phyloP scores from a whole-genome alignment of 2,797 vertebrate species.

The Sebastes hubbsi region DNA sequence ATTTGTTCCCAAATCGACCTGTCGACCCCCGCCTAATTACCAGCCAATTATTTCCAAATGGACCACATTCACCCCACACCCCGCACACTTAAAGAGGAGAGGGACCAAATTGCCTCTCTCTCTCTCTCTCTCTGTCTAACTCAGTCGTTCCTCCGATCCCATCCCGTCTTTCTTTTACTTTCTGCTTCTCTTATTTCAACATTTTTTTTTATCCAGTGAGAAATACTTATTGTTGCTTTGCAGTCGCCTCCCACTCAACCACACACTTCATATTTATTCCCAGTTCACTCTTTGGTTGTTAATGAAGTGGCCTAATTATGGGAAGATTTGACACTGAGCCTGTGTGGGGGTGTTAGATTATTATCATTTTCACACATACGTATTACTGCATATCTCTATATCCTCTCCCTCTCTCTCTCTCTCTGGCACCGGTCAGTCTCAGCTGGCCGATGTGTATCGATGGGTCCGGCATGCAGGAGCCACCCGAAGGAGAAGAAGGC shows the following conservation, averaged over 20 bases:
- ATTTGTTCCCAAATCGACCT: slow-evolving; percentile 88
- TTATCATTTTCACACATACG: neutral
- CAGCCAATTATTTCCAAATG: slow-evolving; percentile 90
- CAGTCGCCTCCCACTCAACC: neutral
- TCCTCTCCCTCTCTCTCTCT: slow-evolving; percentile 4
- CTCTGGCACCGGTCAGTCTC: slow-evolving; percentile 77
- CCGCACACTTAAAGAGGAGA: slow-evolving; percentile 69
- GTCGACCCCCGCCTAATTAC: slow-evolving; percentile 89
- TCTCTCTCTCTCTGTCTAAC: neutral
- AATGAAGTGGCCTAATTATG: slow-evolving; percentile 61
- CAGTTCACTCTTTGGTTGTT: slow-evolving; percentile 32
- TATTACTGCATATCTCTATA: neutral
- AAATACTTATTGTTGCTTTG: slow-evolving; percentile 31
- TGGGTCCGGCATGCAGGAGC: slow-evolving; percentile 70
- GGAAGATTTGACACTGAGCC: slow-evolving; percentile 35
- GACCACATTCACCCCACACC: slow-evolving; percentile 73
- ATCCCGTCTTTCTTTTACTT: neutral
- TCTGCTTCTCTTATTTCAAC: slow-evolving; percentile 8
- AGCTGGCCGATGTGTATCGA: slow-evolving; percentile 76
- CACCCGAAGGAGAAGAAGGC: slow-evolving; percentile 79
- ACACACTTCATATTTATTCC: too few relatives aligned
- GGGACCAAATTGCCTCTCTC: slow-evolving; percentile 55
- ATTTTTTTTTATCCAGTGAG: slow-evolving; percentile 19
- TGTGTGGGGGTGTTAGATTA: slow-evolving; percentile 1
- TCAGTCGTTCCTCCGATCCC: neutral